Percentiles rank a stretch among this genome's conserved stretches.
These are phyloP conservation scores for Diachasmimorpha longicaudata DNA, from an alignment of 1,140 invertebrate species.

Conservation along the genomic window DNA sequence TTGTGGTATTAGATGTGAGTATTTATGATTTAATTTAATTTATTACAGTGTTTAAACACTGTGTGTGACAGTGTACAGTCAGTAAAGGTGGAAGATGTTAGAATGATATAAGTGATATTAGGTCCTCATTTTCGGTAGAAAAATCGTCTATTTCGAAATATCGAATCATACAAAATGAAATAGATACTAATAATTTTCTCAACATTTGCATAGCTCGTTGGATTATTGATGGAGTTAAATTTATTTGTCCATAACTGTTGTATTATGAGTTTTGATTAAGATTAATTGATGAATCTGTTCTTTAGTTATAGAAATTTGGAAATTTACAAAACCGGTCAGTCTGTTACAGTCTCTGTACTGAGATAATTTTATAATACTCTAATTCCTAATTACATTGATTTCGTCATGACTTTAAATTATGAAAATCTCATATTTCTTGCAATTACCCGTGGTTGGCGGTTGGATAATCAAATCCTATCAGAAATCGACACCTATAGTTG, in stretches of 20 bases:
- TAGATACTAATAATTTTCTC: background rate
- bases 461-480: background rate
- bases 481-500: background rate
- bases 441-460: background rate
- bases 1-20: too few relatives aligned
- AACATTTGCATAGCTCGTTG: too few relatives aligned
- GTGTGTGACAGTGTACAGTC: too few relatives aligned
- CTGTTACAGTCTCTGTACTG: background rate
- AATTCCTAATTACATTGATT: background rate
- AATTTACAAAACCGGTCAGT: too few relatives aligned
- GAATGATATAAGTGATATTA: too few relatives aligned
- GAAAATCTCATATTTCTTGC: background rate
- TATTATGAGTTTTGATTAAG: background rate
- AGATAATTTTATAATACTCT: background rate
- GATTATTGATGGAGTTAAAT: too few relatives aligned
- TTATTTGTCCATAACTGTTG: background rate
- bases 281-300: background rate
- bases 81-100: too few relatives aligned
- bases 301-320: too few relatives aligned
- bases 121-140: too few relatives aligned
- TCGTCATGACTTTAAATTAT: background rate
- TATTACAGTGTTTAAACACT: too few relatives aligned
- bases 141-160: too few relatives aligned
- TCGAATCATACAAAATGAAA: background rate
- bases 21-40: too few relatives aligned